Evolutionary conservation across 2,797 vertebrate species (phyloP).

Genomic region (Enteromius viviparus): DNA sequence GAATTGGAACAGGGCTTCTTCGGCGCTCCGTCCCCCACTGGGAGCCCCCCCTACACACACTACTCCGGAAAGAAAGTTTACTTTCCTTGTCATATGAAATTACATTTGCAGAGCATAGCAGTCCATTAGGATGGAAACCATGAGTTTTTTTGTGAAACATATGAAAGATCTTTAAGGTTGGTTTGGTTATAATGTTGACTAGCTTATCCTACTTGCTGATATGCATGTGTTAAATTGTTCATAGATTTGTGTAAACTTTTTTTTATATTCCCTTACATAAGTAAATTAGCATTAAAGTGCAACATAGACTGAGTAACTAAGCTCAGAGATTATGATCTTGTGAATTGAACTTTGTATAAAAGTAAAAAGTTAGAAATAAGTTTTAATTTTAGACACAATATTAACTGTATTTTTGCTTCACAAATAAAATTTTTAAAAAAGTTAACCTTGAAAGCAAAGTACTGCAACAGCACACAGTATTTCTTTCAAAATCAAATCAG

Average conservation of each 20-base stretch:
- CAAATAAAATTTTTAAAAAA: not conserved
- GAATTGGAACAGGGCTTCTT: slow-evolving; percentile 79
- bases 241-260: not conserved
- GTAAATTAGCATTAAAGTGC: not conserved
- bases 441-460: not conserved
- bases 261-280: not conserved
- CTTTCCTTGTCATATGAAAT: slow-evolving; percentile 77
- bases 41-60: slow-evolving; percentile 65
- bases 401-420: not conserved
- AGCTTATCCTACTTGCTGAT: not conserved
- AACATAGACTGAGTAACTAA: too few relatives aligned
- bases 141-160: slow-evolving; percentile 32
- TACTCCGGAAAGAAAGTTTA: slow-evolving; percentile 75
- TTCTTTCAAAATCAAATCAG: not conserved
- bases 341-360: not conserved
- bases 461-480: not conserved
- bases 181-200: not conserved
- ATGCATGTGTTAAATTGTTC: not conserved
- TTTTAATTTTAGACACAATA: not conserved
- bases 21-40: slow-evolving; percentile 69
- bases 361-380: not conserved
- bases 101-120: slow-evolving; percentile 65
- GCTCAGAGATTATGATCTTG: not conserved
- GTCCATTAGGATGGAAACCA: slow-evolving; percentile 67
- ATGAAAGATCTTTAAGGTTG: slow-evolving; percentile 31